Conservation (phyloP, 2,888 invertebrate species). For the Morpho achilles region DNA sequence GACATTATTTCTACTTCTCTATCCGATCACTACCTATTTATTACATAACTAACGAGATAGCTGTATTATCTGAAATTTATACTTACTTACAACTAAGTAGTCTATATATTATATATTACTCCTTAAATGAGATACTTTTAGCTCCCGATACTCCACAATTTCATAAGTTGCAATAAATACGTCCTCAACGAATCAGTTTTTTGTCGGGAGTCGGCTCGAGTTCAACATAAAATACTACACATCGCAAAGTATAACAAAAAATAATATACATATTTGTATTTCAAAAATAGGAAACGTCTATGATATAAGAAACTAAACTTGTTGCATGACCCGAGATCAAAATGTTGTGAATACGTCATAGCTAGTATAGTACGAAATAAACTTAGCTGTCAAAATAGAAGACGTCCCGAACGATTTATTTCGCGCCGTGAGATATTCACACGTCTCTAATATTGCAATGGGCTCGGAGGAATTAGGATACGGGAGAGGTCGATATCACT, state of each 20-base stretch:
- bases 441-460: conserved; percentile 52
- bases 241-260: conserved; percentile 40
- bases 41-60: conserved; percentile 26
- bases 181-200: conserved; percentile 4
- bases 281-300: conserved; percentile 44
- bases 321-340: conserved; percentile 69
- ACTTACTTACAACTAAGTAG: background rate
- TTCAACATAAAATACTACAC: conserved; percentile 23
- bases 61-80: conserved; percentile 9
- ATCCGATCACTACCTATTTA: conserved; percentile 39
- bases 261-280: conserved; percentile 47
- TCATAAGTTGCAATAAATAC: conserved; percentile 13
- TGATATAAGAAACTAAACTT: conserved; percentile 39
- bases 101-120: conserved; percentile 7
- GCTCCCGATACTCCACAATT: conserved; percentile 11
- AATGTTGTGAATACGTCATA: conserved; percentile 64
- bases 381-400: conserved; percentile 30
- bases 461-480: conserved; percentile 12
- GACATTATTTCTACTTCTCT: conserved; percentile 22
- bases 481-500: conserved; percentile 37
- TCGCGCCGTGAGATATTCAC: conserved; percentile 71
- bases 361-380: conserved; percentile 43
- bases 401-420: conserved; percentile 58
- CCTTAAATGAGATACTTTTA: conserved; percentile 7
- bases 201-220: conserved; percentile 8